phyloP scores from a whole-genome alignment of 2,888 invertebrate genomes.

The Pseudococcus jackbeardsleyi region DNA sequence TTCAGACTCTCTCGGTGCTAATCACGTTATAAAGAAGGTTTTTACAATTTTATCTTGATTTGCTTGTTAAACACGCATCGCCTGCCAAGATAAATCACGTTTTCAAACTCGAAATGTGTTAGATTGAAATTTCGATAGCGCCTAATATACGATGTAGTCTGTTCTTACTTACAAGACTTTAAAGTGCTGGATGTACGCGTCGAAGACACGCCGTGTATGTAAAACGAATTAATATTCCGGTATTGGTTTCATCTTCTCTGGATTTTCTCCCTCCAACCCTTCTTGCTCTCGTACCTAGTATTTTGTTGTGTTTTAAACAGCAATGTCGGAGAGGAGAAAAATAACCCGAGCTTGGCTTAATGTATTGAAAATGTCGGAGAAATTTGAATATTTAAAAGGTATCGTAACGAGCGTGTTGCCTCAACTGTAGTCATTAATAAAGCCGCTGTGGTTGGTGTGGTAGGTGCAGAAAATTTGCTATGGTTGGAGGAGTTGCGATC shows the following conservation, averaged over 20 bases:
- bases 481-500: not conserved
- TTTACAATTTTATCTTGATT: conserved; percentile 59
- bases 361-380: conserved; percentile 18
- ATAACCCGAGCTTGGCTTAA: conserved; percentile 4
- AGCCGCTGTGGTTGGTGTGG: not conserved
- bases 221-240: conserved; percentile 45
- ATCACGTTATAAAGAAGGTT: conserved; percentile 59
- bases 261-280: not conserved
- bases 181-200: conserved; percentile 45
- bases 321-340: not conserved
- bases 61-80: conserved; percentile 62
- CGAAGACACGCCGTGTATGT: conserved; percentile 39
- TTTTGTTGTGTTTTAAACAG: not conserved
- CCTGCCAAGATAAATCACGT: conserved; percentile 61
- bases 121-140: conserved; percentile 61
- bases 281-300: not conserved
- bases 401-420: not conserved
- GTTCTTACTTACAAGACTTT: conserved; percentile 50
- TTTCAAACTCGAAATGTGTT: conserved; percentile 62
- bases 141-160: conserved; percentile 61
- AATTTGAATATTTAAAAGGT: conserved; percentile 22
- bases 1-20: conserved; percentile 36
- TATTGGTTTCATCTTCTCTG: conserved; percentile 28
- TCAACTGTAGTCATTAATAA: not conserved
- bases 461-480: not conserved